phyloP scores from a whole-genome alignment of 2,888 invertebrate genomes.

The Epirrita christyi region DNA sequence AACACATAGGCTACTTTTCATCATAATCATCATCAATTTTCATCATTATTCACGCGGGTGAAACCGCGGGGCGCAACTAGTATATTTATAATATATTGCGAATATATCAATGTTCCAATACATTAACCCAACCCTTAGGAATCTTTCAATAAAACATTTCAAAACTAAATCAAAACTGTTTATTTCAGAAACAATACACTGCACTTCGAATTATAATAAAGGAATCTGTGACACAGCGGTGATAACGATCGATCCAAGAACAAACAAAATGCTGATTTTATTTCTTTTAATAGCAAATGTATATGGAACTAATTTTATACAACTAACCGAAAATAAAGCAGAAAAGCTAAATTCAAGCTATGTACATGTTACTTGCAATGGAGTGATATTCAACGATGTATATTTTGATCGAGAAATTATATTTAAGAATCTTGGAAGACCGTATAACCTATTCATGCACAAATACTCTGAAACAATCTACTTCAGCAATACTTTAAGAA shows the following conservation, averaged over 20 bases:
- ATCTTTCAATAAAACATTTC: not conserved
- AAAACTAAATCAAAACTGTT: slow-evolving; percentile 1
- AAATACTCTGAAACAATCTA: slow-evolving; percentile 66
- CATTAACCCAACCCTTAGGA: not conserved
- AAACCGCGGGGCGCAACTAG: too few relatives aligned
- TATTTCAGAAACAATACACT: slow-evolving; percentile 12
- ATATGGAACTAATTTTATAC: not conserved
- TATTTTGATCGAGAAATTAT: slow-evolving; percentile 63
- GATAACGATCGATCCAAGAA: slow-evolving; percentile 28
- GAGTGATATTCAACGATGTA: slow-evolving; percentile 62
- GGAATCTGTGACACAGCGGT: too few relatives aligned
- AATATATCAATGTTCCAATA: too few relatives aligned
- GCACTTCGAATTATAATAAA: too few relatives aligned
- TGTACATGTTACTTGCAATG: slow-evolving; percentile 54
- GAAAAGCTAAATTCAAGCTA: slow-evolving; percentile 18
- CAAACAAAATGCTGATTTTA: slow-evolving; percentile 39
- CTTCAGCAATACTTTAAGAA: slow-evolving; percentile 68
- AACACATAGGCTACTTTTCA: too few relatives aligned
- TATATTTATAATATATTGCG: too few relatives aligned
- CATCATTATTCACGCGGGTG: too few relatives aligned
- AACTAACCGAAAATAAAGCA: not conserved
- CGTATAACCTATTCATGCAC: slow-evolving; percentile 67
- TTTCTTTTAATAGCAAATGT: slow-evolving; percentile 32
- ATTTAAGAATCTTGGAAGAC: slow-evolving; percentile 55
- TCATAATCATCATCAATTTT: too few relatives aligned